Evolutionary conservation across 2,888 invertebrate species (phyloP), one percentile per base, ranked within the genome.

Genomic region (Calliopum simillimum): DNA sequence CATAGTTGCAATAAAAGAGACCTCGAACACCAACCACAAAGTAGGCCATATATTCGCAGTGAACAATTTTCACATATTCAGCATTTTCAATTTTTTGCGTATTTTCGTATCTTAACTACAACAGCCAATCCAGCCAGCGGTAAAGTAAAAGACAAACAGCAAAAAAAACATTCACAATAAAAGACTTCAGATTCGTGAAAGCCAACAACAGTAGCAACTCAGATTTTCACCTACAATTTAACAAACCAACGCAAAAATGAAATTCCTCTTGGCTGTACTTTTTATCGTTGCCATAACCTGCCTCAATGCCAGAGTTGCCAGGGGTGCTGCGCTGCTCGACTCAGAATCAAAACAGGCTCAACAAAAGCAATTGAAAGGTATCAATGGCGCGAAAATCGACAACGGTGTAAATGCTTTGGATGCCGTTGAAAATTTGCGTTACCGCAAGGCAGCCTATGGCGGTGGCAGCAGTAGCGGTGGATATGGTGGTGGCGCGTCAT

Each of bases 81-180:
- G 33, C 33, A 33, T 33, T 33, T 33, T 33, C 2, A 33, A 33
- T 33, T 33, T 33, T 33, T 33, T 33, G 33, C 33, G 33, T 8
- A 33, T 33, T 33, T 33, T 33, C 33, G 33, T 3, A 33, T 33
- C 33, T 33, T 8, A 33, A 8, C 33, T 33, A 2, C 16, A 51
- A 2, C 49, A n/a, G 47, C 47, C n/a, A 47, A 47, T 8, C 47
- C n/a, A 16, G 47, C 16, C 47, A 16, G 19, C 33, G 33, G 33
- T 16, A 21, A 51, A 51, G 4, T 3, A 5, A 51, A 16, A 51
- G 11, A 51, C 13, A n/a, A n/a, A 3, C 3, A n/a, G 6, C 47
- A 47, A n/a, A 51, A 51, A 51, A 16, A 66, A n/a, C 43, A 66
- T 44, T 55, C 55, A 43, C 33, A 66, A 66, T 66, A 66, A 66